Conservation (phyloP, 2,888 invertebrate genomes). For the Cheilosia vernalis region DNA sequence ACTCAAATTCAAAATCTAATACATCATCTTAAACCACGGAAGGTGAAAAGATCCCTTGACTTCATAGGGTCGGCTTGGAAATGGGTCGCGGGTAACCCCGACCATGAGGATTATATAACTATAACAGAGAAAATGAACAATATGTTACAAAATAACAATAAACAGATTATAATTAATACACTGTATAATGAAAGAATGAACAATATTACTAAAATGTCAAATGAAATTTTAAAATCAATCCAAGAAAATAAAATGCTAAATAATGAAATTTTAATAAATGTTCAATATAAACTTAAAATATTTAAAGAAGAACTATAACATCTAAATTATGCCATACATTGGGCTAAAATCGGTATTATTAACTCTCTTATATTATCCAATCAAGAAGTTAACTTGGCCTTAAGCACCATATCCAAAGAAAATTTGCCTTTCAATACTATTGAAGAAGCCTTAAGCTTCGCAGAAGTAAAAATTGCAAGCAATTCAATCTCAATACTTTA, state of each 20-base stretch:
- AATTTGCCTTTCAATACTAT: constrained; percentile 32
- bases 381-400: constrained; percentile 45
- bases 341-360: constrained; percentile 51
- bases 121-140: constrained; percentile 50
- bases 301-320: constrained; percentile 58
- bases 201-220: constrained; percentile 31
- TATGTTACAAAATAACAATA: constrained; percentile 22
- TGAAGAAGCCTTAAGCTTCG: constrained; percentile 31
- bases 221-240: constrained; percentile 25
- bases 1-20: constrained; percentile 23
- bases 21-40: constrained; percentile 14
- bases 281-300: constrained; percentile 32
- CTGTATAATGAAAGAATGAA: constrained; percentile 24
- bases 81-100: constrained; percentile 23
- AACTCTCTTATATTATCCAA: constrained; percentile 62
- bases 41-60: constrained; percentile 17
- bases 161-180: constrained; percentile 31
- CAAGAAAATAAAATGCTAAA: constrained; percentile 32
- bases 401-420: constrained; percentile 43
- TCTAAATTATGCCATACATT: constrained; percentile 61
- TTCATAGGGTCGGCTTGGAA: constrained; percentile 28
- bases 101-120: constrained; percentile 43
- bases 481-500: constrained; percentile 13
- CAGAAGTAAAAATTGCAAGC: constrained; percentile 41
- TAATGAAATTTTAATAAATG: constrained; percentile 11